Conservation (phyloP, 1,140 invertebrate genomes). For the Ceratina australensis region DNA sequence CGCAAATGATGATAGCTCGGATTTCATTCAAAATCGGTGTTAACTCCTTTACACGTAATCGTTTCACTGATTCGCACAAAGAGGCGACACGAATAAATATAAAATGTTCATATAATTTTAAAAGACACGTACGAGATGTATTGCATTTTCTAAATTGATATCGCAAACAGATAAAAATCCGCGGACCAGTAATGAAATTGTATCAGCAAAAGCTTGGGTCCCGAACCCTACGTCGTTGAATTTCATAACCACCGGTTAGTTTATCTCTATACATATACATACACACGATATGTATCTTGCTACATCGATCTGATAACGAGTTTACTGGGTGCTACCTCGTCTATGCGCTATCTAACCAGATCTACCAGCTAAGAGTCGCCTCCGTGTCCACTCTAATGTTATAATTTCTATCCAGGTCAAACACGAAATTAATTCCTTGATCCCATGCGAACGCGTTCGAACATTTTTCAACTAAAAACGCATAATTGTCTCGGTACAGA, state of each 20-base stretch:
- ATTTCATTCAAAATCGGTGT: too few species aligned
- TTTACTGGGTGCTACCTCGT: constrained; percentile 45
- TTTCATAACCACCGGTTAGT: constrained; percentile 41
- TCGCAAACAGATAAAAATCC: too few species aligned
- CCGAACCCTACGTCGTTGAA: constrained; percentile 20
- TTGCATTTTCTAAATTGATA: too few species aligned
- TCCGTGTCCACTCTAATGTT: constrained; percentile 20
- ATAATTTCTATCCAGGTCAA: constrained; percentile 23
- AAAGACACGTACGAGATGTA: too few species aligned
- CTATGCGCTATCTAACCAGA: constrained; percentile 45
- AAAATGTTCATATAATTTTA: too few species aligned
- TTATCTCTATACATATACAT: constrained; percentile 23
- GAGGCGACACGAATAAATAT: too few species aligned
- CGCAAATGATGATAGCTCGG: not conserved
- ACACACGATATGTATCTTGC: constrained; percentile 38
- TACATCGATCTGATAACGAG: constrained; percentile 48
- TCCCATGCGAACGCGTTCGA: too few species aligned
- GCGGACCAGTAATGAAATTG: too few species aligned
- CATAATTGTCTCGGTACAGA: not conserved
- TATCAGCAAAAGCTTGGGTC: too few species aligned
- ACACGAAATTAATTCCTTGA: too few species aligned
- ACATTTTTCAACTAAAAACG: not conserved
- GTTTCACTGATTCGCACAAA: too few species aligned
- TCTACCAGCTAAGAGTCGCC: constrained; percentile 27
- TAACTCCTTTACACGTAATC: too few species aligned